These are phyloP conservation scores for Platysteira castanea DNA, from an alignment of 2,113 vertebrate species.

Conservation along the genomic window DNA sequence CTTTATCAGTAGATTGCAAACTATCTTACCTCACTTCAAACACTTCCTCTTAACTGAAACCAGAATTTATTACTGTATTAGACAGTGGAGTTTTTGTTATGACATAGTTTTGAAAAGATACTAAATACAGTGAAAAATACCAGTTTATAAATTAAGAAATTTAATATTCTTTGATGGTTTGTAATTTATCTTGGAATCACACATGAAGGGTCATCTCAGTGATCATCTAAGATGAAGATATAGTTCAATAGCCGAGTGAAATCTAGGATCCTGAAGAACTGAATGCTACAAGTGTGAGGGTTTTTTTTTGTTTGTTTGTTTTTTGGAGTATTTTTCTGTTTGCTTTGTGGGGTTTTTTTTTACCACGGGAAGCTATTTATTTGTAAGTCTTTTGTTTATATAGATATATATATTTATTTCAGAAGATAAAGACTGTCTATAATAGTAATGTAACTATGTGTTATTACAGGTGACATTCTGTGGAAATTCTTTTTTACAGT, in stretches of 20 bases:
- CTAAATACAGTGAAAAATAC: neutral
- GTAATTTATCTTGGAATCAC: neutral
- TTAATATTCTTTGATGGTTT: neutral
- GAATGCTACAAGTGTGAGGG: neutral
- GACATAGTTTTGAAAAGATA: neutral
- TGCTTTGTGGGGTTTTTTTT: neutral
- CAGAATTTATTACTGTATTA: neutral
- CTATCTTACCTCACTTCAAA: neutral
- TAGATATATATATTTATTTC: neutral
- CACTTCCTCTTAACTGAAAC: neutral
- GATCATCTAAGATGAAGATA: neutral
- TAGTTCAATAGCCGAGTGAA: neutral
- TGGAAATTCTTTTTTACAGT: neutral
- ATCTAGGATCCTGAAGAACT: neutral
- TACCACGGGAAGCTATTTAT: neutral
- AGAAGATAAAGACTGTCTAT: neutral
- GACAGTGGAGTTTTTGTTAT: neutral
- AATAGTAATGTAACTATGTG: neutral
- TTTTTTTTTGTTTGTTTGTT: accelerated
- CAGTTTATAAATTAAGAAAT: neutral
- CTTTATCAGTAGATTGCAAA: neutral
- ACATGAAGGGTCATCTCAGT: neutral
- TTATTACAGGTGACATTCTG: neutral
- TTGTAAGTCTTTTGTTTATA: neutral
- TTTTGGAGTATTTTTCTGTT: neutral